Conservation (phyloP, 2,888 invertebrate species). For the Papilio protenor region DNA sequence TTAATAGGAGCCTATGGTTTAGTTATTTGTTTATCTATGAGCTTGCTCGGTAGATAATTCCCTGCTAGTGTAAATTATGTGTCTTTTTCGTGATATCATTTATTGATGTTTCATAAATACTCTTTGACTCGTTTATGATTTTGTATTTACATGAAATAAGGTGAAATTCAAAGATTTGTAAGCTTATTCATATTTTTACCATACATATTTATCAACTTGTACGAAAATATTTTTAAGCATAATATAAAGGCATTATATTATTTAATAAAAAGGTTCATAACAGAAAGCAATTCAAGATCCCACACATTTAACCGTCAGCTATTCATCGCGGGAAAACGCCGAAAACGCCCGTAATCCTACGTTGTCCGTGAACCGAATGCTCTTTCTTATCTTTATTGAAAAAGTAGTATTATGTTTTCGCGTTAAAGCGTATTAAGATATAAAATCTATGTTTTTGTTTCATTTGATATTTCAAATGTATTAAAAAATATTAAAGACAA, state of each 20-base stretch:
- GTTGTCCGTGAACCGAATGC: not conserved
- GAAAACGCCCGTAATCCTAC: conserved; percentile 5
- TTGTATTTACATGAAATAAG: no score
- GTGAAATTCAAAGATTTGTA: not conserved
- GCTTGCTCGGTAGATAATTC: no score
- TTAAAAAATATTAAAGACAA: no score
- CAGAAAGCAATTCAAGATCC: conserved; percentile 5
- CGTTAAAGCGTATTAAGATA: not conserved
- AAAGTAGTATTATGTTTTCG: not conserved
- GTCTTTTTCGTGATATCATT: no score
- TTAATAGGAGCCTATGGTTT: no score
- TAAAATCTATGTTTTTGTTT: not conserved
- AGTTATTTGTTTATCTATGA: no score
- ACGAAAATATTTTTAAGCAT: conserved; percentile 6
- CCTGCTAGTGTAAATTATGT: no score
- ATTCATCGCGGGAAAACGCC: conserved; percentile 4
- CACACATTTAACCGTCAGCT: not conserved
- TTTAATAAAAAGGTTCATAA: conserved; percentile 18
- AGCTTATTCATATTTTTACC: not conserved
- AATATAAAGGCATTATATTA: conserved; percentile 1
- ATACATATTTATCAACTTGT: not conserved
- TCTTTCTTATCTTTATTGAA: conserved; percentile 14
- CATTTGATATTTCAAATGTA: not conserved
- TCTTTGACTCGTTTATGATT: no score
- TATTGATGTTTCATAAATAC: no score